A percentile compares a stretch with the other conserved stretches of the same genome.
Conservation (phyloP, 2,113 vertebrate genomes). For the Centropus bengalensis region DNA sequence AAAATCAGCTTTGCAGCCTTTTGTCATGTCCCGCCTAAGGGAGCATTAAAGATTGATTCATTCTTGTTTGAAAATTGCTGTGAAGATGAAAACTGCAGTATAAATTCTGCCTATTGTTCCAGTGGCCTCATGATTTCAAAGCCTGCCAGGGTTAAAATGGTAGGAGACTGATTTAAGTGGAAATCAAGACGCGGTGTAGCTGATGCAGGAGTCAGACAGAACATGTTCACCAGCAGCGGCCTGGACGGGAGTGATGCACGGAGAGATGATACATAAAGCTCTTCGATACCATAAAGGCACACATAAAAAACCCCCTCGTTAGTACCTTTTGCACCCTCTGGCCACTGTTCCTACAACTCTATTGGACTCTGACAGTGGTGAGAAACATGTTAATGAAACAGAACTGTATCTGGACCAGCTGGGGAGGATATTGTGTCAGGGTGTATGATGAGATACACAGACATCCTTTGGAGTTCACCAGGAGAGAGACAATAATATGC, state of each 20-base stretch:
- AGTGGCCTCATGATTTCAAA: constrained; percentile 44
- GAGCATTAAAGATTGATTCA: constrained; percentile 36
- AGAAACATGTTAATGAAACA: constrained; percentile 45
- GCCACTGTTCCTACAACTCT: not conserved
- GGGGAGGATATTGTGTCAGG: constrained; percentile 12
- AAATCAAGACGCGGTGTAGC: constrained; percentile 18
- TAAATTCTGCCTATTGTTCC: constrained; percentile 55
- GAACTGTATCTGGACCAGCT: constrained; percentile 4
- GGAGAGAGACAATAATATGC: constrained; percentile 3
- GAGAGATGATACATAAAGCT: not conserved
- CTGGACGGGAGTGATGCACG: not conserved
- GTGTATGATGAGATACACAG: constrained; percentile 28
- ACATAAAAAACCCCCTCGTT: not conserved
- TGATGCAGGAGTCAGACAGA: constrained; percentile 12
- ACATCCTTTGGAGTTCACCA: constrained; percentile 6
- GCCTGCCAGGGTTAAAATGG: constrained; percentile 7
- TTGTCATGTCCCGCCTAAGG: not conserved
- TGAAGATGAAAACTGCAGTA: constrained; percentile 23
- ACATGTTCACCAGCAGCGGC: not conserved
- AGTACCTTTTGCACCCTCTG: not conserved
- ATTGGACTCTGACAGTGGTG: not conserved
- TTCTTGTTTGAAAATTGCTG: constrained; percentile 49
- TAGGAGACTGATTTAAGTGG: constrained; percentile 28
- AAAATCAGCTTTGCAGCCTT: constrained; percentile 15
- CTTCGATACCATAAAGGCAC: not conserved